phyloP scores from a whole-genome alignment of 2,888 invertebrate genomes.

The Eristalinus aeneus region DNA sequence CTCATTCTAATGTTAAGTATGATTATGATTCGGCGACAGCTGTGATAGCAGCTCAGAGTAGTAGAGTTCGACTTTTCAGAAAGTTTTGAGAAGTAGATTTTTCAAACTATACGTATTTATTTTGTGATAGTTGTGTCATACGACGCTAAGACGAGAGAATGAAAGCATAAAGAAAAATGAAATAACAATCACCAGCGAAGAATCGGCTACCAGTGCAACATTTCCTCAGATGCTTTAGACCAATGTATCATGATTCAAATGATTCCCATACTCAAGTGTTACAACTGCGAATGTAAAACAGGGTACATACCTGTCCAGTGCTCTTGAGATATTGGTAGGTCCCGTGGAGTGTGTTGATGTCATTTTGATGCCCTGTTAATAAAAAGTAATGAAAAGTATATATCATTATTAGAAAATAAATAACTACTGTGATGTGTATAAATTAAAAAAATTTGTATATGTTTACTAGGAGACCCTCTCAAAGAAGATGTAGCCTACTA shows the following conservation, averaged over 20 bases:
- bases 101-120: neutral
- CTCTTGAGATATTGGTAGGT: conserved; percentile 83
- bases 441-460: no score
- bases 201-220: conserved; percentile 74
- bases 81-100: neutral
- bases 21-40: conserved; percentile 3
- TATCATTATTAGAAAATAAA: no score
- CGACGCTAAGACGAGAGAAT: conserved; percentile 22
- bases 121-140: conserved; percentile 27
- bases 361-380: conserved; percentile 76
- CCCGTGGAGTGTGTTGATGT: conserved; percentile 78
- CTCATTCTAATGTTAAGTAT: conserved; percentile 6
- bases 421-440: no score
- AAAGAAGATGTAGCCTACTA: no score
- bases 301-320: conserved; percentile 83
- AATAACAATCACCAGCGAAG: conserved; percentile 79
- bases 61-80: neutral
- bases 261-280: conserved; percentile 69
- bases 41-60: conserved; percentile 15
- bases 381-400: neutral
- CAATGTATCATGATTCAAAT: conserved; percentile 60
- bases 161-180: conserved; percentile 65
- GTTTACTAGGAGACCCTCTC: no score
- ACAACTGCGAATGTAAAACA: conserved; percentile 54
- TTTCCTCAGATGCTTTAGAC: conserved; percentile 72